Base-by-base conservation (phyloP, 2,113 vertebrate genomes). In the Dinomys branickii region DNA sequence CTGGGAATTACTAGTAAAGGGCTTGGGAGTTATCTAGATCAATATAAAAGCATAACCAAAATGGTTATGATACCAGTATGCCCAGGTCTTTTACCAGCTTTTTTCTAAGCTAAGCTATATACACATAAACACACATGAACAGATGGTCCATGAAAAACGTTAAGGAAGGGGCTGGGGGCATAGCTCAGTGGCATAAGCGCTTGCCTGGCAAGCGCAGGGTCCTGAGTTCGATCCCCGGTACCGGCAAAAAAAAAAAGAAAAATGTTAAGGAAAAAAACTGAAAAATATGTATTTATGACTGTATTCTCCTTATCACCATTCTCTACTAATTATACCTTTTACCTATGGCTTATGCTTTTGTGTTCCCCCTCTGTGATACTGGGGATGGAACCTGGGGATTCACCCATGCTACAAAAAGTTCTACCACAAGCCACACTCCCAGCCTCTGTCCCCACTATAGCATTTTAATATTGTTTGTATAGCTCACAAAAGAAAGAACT, bases 21-120 rank as follows among this genome's bases (percentile, higher is more conserved):
- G 71, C 63, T 52, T 58, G 35, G 13, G 81, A 35, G 75, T 97
- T 96, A 91, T 86, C 96, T 69, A 95, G 30, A 78, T 58, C 50
- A 85, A 58, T 89, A 73, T 71, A 92, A 95, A 96, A 94, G 81
- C 47, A 2, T 73, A 90, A 96, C 35, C 26, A 77, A 95, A 92
- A 94, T 19, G 33, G 75, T 92, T 86, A 75, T 67, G 81, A 92
- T 80, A 44, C 59, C 90, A 50, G 28, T 47, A 85, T 63, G n/a
- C 52, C 78, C 38, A 56, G 13, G 5, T 84, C 10, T 94, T 91
- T 90, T 90, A 94, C 47, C 83, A 85, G 44, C 30, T 52, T 67
- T 73, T 93, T 93, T 59, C 16, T 85, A 84, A 93, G 6, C 30
- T 56, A 87, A 81, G 22, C 58, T 92, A 54, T 65, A 63, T 33